A percentile compares a stretch with the other conserved stretches of the same genome.
Evolutionary conservation across 2,888 invertebrate species (phyloP).

Genomic region (Trissonchulus sp.): DNA sequence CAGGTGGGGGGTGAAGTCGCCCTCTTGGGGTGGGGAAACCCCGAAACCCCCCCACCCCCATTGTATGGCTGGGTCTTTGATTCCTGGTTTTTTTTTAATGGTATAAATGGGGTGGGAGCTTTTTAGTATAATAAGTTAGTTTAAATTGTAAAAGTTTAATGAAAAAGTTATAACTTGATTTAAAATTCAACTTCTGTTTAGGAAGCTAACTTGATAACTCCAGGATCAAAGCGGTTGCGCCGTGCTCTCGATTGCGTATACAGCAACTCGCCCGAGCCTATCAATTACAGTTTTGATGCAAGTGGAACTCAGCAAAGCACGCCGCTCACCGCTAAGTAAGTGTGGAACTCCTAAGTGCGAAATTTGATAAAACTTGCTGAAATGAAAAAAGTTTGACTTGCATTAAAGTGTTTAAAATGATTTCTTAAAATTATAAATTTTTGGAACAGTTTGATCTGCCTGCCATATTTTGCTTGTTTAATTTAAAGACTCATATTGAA

Average conservation of each 20-base stretch:
- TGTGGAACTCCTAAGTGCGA: background rate
- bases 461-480: background rate
- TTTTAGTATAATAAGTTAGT: too few species aligned
- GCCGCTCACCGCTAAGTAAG: background rate
- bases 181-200: background rate
- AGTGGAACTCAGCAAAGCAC: background rate
- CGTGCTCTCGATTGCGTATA: background rate
- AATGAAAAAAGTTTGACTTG: too few species aligned
- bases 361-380: background rate
- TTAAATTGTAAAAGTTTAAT: too few species aligned
- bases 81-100: too few species aligned
- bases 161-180: background rate
- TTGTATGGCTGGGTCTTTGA: too few species aligned
- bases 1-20: too few species aligned
- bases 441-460: too few species aligned
- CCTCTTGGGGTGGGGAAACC: too few species aligned
- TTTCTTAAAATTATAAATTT: conserved; percentile 8
- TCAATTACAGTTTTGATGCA: background rate
- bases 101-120: too few species aligned
- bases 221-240: background rate
- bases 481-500: background rate
- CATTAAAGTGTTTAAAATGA: too few species aligned
- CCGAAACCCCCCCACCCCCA: too few species aligned
- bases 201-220: background rate
- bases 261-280: background rate